Conservation (phyloP, 1,140 invertebrate species). For the Steinernema khuongi region DNA sequence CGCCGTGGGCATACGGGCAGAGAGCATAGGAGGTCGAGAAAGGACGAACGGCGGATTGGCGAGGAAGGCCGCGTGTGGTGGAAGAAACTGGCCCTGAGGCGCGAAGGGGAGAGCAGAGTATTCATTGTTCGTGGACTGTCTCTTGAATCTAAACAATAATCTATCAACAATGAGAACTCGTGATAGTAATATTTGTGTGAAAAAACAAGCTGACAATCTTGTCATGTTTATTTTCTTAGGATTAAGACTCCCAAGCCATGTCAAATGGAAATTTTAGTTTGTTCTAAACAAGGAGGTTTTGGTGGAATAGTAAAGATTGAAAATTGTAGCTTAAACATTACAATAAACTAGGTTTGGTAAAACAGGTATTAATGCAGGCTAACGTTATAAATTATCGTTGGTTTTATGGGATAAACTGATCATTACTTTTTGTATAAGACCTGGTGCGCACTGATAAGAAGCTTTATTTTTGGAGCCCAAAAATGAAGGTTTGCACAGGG, state of each 20-base stretch:
- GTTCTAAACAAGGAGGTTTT: no score
- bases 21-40: neutral
- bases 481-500: no score
- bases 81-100: neutral
- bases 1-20: neutral
- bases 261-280: no score
- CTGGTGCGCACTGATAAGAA: no score
- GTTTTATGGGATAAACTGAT: no score
- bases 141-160: constrained; percentile 14
- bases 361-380: no score
- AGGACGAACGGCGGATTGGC: constrained; percentile 7
- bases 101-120: constrained; percentile 16
- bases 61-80: constrained; percentile 15
- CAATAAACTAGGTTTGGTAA: no score
- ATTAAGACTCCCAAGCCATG: no score
- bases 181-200: constrained; percentile 7
- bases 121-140: constrained; percentile 20
- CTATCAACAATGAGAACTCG: neutral
- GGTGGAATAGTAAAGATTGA: no score
- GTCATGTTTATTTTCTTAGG: constrained; percentile 11
- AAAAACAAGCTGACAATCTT: neutral
- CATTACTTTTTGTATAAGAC: no score
- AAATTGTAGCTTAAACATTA: neutral
- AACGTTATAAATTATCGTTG: no score
- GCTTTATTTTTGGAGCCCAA: no score